Conservation (phyloP, 2,888 invertebrate genomes). For the Scaptomyza cyrtandrae region DNA sequence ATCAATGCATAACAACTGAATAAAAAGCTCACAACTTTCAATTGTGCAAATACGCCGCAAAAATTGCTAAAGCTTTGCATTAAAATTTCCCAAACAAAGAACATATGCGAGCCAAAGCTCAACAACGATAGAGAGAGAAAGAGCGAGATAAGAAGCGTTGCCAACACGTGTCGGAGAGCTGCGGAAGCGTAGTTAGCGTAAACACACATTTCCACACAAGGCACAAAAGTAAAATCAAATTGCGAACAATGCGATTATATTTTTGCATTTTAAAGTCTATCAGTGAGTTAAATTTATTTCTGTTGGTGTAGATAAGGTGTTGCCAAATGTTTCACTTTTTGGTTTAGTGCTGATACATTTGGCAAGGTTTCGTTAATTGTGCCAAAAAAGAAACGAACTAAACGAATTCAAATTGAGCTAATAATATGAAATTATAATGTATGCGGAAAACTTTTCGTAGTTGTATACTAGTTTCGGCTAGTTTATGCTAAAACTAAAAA, state of each 20-base stretch:
- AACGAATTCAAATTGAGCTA: constrained; percentile 37
- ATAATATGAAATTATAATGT: constrained; percentile 15
- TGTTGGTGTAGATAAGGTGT: constrained; percentile 21
- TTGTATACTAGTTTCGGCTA: constrained; percentile 6
- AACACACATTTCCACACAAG: constrained; percentile 7
- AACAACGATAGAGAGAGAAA: neutral
- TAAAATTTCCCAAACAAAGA: constrained; percentile 75
- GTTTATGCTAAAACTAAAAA: constrained; percentile 3
- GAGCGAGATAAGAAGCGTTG: constrained; percentile 13
- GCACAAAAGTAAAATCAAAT: constrained; percentile 8
- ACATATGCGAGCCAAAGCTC: constrained; percentile 52
- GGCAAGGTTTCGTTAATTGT: constrained; percentile 68
- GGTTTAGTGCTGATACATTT: constrained; percentile 11
- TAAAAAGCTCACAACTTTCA: neutral
- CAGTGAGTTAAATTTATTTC: neutral
- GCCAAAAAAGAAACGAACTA: constrained; percentile 59
- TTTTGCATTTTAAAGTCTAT: constrained; percentile 7
- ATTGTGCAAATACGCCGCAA: constrained; percentile 3
- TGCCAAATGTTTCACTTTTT: constrained; percentile 22
- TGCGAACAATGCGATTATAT: neutral
- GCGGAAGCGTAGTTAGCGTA: constrained; percentile 15
- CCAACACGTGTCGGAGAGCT: constrained; percentile 37
- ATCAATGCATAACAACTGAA: constrained; percentile 20
- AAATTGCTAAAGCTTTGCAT: constrained; percentile 47
- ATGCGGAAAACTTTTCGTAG: constrained; percentile 48